Percentiles rank a stretch among this genome's conserved stretches.
These are phyloP conservation scores for Acanthisitta chloris DNA, from an alignment of 2,113 vertebrate genomes.

Conservation along the genomic window DNA sequence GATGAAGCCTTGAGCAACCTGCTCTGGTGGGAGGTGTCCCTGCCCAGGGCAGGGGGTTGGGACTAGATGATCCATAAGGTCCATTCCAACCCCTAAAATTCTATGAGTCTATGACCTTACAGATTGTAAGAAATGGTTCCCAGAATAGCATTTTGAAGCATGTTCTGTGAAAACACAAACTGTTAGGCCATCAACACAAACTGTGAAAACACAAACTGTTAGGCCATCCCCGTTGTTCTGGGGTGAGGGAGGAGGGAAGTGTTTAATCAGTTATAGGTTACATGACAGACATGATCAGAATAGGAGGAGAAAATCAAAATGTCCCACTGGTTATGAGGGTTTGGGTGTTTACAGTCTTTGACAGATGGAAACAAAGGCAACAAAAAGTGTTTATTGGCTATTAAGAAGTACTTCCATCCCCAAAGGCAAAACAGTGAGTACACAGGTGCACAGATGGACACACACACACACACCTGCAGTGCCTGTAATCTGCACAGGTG, in stretches of 20 bases:
- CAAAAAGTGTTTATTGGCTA: not conserved
- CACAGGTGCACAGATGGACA: too few relatives aligned
- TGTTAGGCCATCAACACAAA: not conserved
- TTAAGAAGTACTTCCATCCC: not conserved
- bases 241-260: not conserved
- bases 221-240: not conserved
- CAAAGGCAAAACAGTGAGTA: not conserved
- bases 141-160: not conserved
- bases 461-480: not conserved
- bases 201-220: not conserved
- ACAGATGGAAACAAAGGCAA: not conserved
- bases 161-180: not conserved
- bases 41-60: too few relatives aligned
- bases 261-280: not conserved
- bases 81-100: too few relatives aligned
- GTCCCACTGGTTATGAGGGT: not conserved
- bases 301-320: not conserved
- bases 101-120: not conserved
- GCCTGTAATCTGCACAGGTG: not conserved
- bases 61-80: too few relatives aligned
- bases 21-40: too few relatives aligned
- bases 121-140: not conserved
- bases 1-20: too few relatives aligned
- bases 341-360: not conserved
- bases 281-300: not conserved